A percentile compares a stretch with the other conserved stretches of the same genome.
phyloP scores from a whole-genome alignment of 2,113 vertebrate genomes.

The Odontophorus gujanensis region DNA sequence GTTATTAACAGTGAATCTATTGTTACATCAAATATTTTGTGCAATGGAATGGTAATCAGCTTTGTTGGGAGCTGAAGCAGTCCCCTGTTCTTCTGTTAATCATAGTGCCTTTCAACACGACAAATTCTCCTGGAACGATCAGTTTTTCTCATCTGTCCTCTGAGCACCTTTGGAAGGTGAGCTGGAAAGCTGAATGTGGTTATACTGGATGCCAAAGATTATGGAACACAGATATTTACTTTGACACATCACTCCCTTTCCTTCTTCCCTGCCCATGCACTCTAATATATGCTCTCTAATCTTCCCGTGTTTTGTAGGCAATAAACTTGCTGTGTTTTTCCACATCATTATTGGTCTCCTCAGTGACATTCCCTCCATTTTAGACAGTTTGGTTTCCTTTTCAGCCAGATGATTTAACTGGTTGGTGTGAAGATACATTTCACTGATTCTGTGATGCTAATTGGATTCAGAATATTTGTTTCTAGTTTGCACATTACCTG shows the following conservation, averaged over 20 bases:
- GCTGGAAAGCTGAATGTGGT: background rate
- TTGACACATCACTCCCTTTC: background rate
- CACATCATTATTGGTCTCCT: background rate
- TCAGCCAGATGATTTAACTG: background rate
- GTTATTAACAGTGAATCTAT: background rate
- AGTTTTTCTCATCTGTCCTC: background rate
- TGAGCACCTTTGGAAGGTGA: background rate
- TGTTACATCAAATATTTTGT: background rate
- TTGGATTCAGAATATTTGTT: background rate
- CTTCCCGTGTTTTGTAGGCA: background rate
- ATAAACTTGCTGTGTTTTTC: slow-evolving; percentile 9
- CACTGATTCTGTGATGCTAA: no score
- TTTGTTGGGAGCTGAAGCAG: background rate
- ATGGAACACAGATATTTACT: background rate
- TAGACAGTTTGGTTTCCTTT: background rate
- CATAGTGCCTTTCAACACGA: background rate
- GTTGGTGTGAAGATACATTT: background rate
- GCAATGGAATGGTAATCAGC: background rate
- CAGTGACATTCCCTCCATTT: background rate
- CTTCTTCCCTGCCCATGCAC: background rate
- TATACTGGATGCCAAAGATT: background rate
- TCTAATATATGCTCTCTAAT: background rate
- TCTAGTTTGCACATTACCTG: background rate
- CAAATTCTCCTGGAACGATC: background rate
- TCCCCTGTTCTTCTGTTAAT: background rate